Base-by-base conservation (phyloP, 2,113 vertebrate species). In the Perca flavescens region DNA sequence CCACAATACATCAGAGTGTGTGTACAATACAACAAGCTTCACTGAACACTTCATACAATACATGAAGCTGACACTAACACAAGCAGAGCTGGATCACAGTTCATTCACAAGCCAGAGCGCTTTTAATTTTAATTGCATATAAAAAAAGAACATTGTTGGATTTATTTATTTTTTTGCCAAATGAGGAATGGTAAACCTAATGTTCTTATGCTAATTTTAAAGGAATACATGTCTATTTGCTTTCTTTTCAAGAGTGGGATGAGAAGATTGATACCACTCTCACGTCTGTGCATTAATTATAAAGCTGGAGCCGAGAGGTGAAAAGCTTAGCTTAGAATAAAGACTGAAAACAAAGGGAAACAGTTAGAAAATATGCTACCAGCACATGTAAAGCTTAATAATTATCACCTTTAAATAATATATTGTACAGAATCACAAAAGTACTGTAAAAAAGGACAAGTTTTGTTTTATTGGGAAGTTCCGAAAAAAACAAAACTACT, bases 21-120 rank as follows among this genome's bases (percentile, higher is more conserved):
- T 83, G 46, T 46, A 34, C 66, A 49, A 70, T 68, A 82, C 69
- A 86, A 54, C 47, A 56, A 74, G 63, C 71, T 56, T 34, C 31
- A 70, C 63, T 71, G 62, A 88, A 65, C 50, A 72, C 5, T 16
- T 75, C 65, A 70, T 28, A 25, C 22, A 71, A 70, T 31, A 66
- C 15, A 19, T 14, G 8, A 15, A 58, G 46, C 40, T 56, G 53
- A 58, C 22, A 34, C 28, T 5, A 68, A 75, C 52, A 68, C 21
- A 21, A n/a, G 53, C 19, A 31, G 25, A 43, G 22, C 58, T 19
- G 28, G 11, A 49, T 77, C 15, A 21, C 5, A 22, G 16, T 10
- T 67, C 19, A n/a, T 53, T 43, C 3, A 28, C 40, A 73, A 25
- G 40, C 14, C 10, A 40, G 43, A 17, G n/a, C 1, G 3, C 47